Base-by-base conservation (phyloP, 2,888 invertebrate species). In the Lochmaea capreae region DNA sequence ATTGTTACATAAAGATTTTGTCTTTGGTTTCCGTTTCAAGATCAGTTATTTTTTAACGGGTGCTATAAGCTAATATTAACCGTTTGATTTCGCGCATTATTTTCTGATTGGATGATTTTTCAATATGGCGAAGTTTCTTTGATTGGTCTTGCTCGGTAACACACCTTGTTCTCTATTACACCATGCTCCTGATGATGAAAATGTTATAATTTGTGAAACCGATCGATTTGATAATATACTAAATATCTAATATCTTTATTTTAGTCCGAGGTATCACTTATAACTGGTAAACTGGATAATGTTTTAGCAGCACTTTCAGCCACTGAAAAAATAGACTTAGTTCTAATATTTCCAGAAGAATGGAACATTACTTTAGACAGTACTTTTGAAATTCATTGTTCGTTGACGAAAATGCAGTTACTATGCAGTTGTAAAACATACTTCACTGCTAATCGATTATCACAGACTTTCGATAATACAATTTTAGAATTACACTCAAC, bases 361-460 rank as follows among this genome's bases (percentile, higher is more conserved):
- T 80, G 79, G 77, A 74, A 71, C 63, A 76, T 70, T 42, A 76
- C 71, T 61, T 62, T 85, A 39, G 78, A 79, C 42, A 81, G 77
- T 42, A 78, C 81, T n/a, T 79, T 86, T 62, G 83, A 84, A 80
- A 80, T 81, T 42, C 79, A 84, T 68, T 85, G 84, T 69, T 75
- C 76, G 16, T 80, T 85, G 59, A 78, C 71, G 8, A 81, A 80
- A 70, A 54, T 83, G 14, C 72, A 78, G 22, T 18, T 81, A 26
- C 49, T 52, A 18, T 76, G 77, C 61, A 73, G 52, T 65, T 78
- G 76, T 62, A 79, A 72, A 74, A 79, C 68, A 14, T 78, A 79
- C 72, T 83, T 80, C 65, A 43, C 83, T 9, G 80, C 80, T 14
- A 78, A 80, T 58, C 78, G 79, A 18, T 65, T 83, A 57, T 79